Percentiles rank a stretch among this genome's conserved stretches.
phyloP scores from a whole-genome alignment of 2,888 invertebrate genomes.

The Epistrophe grossulariae region DNA sequence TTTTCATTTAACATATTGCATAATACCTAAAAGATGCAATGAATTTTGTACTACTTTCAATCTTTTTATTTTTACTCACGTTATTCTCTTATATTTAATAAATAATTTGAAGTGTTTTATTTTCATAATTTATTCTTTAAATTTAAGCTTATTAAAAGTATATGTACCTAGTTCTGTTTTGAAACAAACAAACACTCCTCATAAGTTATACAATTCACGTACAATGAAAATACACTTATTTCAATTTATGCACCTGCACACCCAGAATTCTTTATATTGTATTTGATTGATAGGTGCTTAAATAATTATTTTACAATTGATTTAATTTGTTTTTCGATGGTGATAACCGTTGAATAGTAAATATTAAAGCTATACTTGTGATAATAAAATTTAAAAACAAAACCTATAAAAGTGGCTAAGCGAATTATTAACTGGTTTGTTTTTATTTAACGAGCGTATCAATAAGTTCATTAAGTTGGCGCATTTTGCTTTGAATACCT shows the following conservation, averaged over 20 bases:
- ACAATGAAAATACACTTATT: neutral
- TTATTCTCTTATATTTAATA: no score
- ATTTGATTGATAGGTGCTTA: constrained; percentile 6
- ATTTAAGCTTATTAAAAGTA: no score
- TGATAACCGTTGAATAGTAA: neutral
- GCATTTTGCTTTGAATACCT: neutral
- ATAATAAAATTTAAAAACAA: neutral
- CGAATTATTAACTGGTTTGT: neutral
- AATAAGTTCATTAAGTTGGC: neutral
- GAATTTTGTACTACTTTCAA: no score
- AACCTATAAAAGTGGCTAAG: neutral
- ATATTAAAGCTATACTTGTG: neutral
- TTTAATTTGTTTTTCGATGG: neutral
- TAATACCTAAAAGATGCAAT: no score
- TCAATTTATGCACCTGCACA: neutral
- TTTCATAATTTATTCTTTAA: no score
- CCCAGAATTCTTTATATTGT: neutral
- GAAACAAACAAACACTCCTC: neutral
- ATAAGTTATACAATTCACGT: constrained; percentile 14
- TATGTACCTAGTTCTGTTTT: no score
- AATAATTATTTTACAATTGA: neutral
- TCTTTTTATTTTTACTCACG: no score
- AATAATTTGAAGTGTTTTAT: no score
- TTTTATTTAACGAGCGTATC: neutral
- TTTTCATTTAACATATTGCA: no score